Evolutionary conservation across 2,797 vertebrate species (phyloP).

Genomic region (Enteromius thamalakanensis): DNA sequence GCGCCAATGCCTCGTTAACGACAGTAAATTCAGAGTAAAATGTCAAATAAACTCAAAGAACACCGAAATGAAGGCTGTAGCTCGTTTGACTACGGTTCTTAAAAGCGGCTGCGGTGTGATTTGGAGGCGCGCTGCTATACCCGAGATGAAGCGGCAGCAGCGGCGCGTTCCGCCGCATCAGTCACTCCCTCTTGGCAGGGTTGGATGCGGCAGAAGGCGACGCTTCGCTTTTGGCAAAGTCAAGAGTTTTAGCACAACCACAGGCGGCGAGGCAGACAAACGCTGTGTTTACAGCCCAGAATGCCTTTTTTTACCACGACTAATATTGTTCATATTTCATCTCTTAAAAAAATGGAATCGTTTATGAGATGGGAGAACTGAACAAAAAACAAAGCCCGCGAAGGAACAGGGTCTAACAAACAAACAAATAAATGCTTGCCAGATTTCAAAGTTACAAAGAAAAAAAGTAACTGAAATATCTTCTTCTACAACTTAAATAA

Average conservation of each 20-base stretch:
- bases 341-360: neutral
- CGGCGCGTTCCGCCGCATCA: neutral
- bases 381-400: neutral
- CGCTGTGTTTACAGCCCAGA: neutral
- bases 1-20: neutral
- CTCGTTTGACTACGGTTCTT: neutral
- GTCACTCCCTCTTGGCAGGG: conserved; percentile 30
- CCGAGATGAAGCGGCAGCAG: neutral
- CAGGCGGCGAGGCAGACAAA: neutral
- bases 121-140: neutral
- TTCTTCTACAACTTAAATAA: too few relatives aligned
- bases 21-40: neutral
- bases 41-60: neutral
- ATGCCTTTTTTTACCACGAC: neutral
- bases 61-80: neutral
- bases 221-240: conserved; percentile 37
- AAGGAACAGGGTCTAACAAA: neutral
- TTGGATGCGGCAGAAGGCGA: conserved; percentile 34
- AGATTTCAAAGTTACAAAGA: too few relatives aligned
- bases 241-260: conserved; percentile 13
- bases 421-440: neutral
- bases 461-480: too few relatives aligned
- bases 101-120: neutral
- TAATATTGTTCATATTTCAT: neutral
- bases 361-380: neutral